Evolutionary conservation across 2,797 vertebrate genomes (phyloP).

Genomic region (Prunella strophiata): DNA sequence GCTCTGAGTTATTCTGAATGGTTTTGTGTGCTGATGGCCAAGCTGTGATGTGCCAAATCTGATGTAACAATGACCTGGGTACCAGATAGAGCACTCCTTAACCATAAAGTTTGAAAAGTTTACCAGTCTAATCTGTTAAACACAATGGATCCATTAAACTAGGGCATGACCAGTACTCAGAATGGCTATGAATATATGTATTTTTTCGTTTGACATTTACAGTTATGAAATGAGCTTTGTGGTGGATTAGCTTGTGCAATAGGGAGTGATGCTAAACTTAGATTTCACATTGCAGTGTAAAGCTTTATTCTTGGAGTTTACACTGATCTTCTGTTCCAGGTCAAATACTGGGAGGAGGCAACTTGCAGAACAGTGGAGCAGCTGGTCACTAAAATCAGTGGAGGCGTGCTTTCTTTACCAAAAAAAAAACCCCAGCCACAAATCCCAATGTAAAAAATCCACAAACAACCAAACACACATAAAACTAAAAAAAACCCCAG

Average conservation of each 20-base stretch:
- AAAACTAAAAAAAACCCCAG: not conserved
- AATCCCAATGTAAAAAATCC: not conserved
- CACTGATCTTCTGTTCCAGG: not conserved
- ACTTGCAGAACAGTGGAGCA: not conserved
- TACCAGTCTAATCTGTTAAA: not conserved
- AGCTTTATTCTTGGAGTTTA: not conserved
- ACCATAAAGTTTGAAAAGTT: not conserved
- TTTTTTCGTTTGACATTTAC: not conserved
- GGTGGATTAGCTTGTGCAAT: not conserved
- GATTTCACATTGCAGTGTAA: not conserved
- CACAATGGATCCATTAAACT: not conserved
- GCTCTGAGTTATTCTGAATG: not conserved
- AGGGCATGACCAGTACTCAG: not conserved
- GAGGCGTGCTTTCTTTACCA: not conserved
- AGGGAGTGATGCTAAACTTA: not conserved
- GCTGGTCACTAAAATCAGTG: not conserved
- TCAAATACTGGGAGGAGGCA: not conserved
- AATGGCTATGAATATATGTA: not conserved
- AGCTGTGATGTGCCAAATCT: not conserved
- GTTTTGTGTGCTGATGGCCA: fast-evolving
- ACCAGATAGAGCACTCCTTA: not conserved
- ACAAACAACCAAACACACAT: not conserved
- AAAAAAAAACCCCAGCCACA: not conserved
- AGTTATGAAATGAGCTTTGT: not conserved
- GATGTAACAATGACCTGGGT: not conserved